Evolutionary conservation across 1,140 invertebrate species (phyloP).

Genomic region (Drosophila tropicalis): DNA sequence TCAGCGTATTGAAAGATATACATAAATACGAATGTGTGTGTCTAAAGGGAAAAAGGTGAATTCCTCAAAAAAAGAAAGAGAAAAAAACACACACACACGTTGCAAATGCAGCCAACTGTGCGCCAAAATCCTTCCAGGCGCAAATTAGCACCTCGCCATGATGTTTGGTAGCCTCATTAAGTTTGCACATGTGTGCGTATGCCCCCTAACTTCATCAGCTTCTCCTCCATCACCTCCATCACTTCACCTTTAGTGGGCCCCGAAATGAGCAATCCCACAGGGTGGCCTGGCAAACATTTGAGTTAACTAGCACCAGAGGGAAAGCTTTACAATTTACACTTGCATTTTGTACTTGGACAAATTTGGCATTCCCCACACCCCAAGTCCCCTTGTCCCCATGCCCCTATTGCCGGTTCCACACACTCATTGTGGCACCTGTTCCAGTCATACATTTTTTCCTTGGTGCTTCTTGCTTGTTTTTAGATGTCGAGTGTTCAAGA

Average conservation of each 20-base stretch:
- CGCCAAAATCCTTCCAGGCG: slow-evolving; percentile 57
- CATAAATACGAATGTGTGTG: neutral
- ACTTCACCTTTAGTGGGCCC: neutral
- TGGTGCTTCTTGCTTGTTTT: neutral
- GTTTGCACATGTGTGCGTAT: slow-evolving; percentile 31
- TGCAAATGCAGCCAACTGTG: slow-evolving; percentile 24
- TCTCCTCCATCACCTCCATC: neutral
- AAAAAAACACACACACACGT: neutral
- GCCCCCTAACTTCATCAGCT: neutral
- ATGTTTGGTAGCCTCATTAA: slow-evolving; percentile 46
- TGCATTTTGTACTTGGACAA: slow-evolving; percentile 35
- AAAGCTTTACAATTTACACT: slow-evolving; percentile 30
- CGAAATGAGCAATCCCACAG: slow-evolving; percentile 15
- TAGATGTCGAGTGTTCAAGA: slow-evolving; percentile 1
- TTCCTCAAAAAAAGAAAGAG: neutral
- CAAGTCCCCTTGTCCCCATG: neutral
- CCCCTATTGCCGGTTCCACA: neutral
- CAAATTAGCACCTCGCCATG: slow-evolving; percentile 56
- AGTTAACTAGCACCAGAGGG: slow-evolving; percentile 6
- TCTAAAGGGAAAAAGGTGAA: neutral
- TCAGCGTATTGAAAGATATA: neutral
- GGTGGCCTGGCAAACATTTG: slow-evolving; percentile 20
- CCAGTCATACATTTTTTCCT: neutral
- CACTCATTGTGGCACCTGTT: neutral
- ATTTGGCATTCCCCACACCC: slow-evolving; percentile 21